Evolutionary conservation across 2,113 vertebrate genomes (phyloP).

Genomic region (Grammomys dolichurus): DNA sequence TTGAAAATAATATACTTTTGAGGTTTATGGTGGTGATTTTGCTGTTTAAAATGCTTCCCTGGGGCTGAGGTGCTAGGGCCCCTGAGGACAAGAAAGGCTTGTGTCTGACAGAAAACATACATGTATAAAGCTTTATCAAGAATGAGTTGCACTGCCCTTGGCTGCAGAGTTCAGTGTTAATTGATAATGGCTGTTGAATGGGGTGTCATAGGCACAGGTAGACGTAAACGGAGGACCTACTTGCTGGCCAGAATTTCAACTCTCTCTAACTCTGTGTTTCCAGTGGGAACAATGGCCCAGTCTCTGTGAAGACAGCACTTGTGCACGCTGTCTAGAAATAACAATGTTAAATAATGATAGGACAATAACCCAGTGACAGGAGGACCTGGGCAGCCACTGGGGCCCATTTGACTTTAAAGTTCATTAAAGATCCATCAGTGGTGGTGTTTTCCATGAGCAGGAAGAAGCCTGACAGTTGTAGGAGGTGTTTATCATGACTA

Average conservation of each 20-base stretch:
- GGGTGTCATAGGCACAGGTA: background rate
- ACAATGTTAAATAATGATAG: background rate
- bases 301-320: background rate
- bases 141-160: background rate
- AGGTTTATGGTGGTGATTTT: background rate
- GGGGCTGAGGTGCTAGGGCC: background rate
- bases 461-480: rapidly evolving
- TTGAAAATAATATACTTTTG: background rate
- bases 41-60: background rate
- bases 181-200: background rate
- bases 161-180: background rate
- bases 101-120: background rate
- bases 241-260: background rate
- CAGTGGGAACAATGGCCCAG: background rate
- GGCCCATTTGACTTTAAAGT: no score
- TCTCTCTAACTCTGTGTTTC: background rate
- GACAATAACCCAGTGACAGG: background rate
- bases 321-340: background rate
- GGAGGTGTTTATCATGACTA: background rate
- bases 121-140: background rate
- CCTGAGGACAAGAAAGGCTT: background rate
- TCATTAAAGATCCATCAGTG: background rate
- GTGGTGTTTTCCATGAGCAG: background rate
- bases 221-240: background rate
- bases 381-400: background rate